A percentile compares a stretch with the other conserved stretches of the same genome.
These are phyloP conservation scores for Notiomystis cincta DNA, from an alignment of 2,113 vertebrate genomes.

Conservation along the genomic window DNA sequence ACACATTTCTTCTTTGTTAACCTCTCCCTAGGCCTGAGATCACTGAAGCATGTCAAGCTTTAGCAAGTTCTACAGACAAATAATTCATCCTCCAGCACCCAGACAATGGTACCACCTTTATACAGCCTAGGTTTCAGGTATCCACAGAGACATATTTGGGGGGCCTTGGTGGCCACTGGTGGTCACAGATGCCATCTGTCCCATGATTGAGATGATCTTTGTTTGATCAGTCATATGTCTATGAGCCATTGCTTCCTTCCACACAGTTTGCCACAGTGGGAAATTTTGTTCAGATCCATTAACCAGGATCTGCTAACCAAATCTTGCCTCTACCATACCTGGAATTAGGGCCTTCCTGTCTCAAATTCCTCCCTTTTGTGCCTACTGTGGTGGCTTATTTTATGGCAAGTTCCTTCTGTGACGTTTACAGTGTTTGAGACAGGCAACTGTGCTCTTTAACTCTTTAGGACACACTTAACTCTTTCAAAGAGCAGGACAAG, in stretches of 20 bases:
- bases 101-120: not conserved
- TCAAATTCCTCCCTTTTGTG: not conserved
- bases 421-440: not conserved
- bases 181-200: not conserved
- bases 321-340: not conserved
- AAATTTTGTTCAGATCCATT: not conserved
- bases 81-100: not conserved
- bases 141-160: accelerated
- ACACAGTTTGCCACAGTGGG: not conserved
- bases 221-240: not conserved
- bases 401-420: not conserved
- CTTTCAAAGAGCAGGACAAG: not conserved
- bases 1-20: not conserved
- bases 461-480: not conserved
- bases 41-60: not conserved
- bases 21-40: not conserved
- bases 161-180: not conserved
- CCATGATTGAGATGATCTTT: not conserved
- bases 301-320: not conserved
- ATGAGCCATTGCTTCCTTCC: not conserved
- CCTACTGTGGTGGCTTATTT: not conserved
- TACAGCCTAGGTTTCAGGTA: not conserved
- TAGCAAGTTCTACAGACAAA: not conserved
- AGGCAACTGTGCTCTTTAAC: not conserved
- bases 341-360: not conserved